Base-by-base conservation (phyloP, 2,888 invertebrate genomes). In the Thelaira solivaga region DNA sequence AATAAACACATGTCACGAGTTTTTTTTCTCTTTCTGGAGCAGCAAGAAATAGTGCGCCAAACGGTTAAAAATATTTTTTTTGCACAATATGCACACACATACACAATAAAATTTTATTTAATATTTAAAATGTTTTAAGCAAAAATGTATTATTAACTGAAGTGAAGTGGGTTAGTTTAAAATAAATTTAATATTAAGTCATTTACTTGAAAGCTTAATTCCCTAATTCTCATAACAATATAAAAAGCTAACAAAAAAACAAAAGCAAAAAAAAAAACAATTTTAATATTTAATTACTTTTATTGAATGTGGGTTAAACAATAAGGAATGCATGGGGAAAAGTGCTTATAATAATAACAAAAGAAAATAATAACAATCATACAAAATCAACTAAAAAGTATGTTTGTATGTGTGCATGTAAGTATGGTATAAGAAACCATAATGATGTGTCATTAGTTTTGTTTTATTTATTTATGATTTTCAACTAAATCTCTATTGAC, bases 401-500 rank as follows among this genome's bases (percentile, higher is more conserved):
- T n/a, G n/a, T n/a, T n/a, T n/a, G n/a, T n/a, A n/a, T n/a, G n/a
- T n/a, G n/a, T n/a, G n/a, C n/a, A n/a, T n/a, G n/a, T n/a, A n/a
- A n/a, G n/a, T n/a, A n/a, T n/a, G n/a, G n/a, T n/a, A n/a, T n/a
- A 53, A 62, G 43, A 65, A 51, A 45, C 10, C 73, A 24, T 74
- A 74, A 69, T 73, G 49, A 53, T 53, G 69, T 69, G 73, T 69
- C 68, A 73, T 69, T 78, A 73, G 59, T 71, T 74, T 61, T n/a
- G 53, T 31, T 67, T 61, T 68, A 74, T 67, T 53, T 61, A 74
- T 68, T 61, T 68, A 74, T 36, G 45, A 74, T 74, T 74, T 74
- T 51, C 24, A 55, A 41, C 45, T 61, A 74, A 67, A 67, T 67
- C 74, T 67, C 67, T 67, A 68, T 74, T 67, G 74, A 74, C 67